A percentile compares a stretch with the other conserved stretches of the same genome.
Conservation (phyloP, 2,888 invertebrate genomes). For the Pammene aurita region DNA sequence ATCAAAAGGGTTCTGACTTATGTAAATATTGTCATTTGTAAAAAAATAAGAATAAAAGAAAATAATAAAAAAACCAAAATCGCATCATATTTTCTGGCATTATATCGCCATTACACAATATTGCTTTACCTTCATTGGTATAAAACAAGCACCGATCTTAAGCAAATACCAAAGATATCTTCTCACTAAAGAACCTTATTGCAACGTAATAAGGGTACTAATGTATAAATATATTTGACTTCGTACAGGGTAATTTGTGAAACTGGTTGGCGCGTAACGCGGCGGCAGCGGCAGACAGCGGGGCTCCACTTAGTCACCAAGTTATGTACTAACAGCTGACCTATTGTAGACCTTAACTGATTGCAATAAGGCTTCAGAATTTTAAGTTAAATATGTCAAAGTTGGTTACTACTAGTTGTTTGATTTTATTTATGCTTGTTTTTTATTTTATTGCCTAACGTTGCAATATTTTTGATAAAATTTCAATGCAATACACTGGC, state of each 20-base stretch:
- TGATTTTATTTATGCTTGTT: too few relatives aligned
- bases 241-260: constrained; percentile 38
- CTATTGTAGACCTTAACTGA: too few relatives aligned
- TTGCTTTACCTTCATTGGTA: neutral
- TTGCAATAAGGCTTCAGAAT: too few relatives aligned
- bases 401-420: constrained; percentile 39
- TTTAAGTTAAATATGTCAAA: neutral
- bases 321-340: constrained; percentile 35
- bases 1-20: too few relatives aligned
- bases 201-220: neutral
- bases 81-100: neutral
- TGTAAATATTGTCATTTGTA: too few relatives aligned
- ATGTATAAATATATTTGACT: neutral
- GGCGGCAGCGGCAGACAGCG: constrained; percentile 67
- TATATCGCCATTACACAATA: neutral
- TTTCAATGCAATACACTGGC: too few relatives aligned
- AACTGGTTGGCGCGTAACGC: constrained; percentile 68
- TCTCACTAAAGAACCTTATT: neutral
- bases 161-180: constrained; percentile 15
- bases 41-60: too few relatives aligned
- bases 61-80: neutral
- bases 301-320: constrained; percentile 60
- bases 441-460: constrained; percentile 14
- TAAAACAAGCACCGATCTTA: constrained; percentile 13
- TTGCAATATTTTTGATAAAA: too few relatives aligned